A percentile compares a stretch with the other conserved stretches of the same genome.
phyloP scores from a whole-genome alignment of 2,888 invertebrate genomes.

The Apoderus coryli region DNA sequence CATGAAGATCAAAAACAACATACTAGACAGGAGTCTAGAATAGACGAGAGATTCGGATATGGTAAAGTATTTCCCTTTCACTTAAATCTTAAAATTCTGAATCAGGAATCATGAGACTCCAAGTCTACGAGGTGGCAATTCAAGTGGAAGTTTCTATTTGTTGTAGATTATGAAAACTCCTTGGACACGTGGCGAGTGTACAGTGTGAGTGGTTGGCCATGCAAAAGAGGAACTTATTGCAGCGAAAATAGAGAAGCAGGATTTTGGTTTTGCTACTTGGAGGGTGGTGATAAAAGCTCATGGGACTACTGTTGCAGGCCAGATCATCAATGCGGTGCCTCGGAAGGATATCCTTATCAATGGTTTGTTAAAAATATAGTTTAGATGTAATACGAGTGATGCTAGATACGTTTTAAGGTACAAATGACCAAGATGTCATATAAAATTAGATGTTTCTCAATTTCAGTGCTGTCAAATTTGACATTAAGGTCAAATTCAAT shows the following conservation, averaged over 20 bases:
- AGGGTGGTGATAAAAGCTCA: conserved; percentile 49
- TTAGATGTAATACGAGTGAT: too few species aligned
- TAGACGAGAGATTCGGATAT: conserved; percentile 15
- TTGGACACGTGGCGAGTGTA: conserved; percentile 50
- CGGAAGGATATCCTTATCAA: conserved; percentile 65
- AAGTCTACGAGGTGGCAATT: too few species aligned
- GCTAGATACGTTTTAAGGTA: too few species aligned
- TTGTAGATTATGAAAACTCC: conserved; percentile 19
- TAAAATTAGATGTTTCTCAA: too few species aligned
- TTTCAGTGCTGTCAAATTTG: too few species aligned
- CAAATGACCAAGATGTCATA: too few species aligned
- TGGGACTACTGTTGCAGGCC: conserved; percentile 84
- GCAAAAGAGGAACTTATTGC: conserved; percentile 49
- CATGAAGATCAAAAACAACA: too few species aligned
- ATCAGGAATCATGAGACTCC: too few species aligned
- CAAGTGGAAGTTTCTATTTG: conserved; percentile 5
- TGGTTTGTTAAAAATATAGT: conserved; percentile 41
- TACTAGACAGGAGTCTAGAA: conserved; percentile 11
- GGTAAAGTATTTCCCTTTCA: conserved; percentile 12
- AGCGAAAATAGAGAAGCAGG: conserved; percentile 60
- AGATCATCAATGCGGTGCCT: conserved; percentile 70
- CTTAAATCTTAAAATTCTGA: too few species aligned
- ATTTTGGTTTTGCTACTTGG: conserved; percentile 74
- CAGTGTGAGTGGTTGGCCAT: conserved; percentile 71
- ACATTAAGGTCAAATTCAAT: too few species aligned